phyloP scores from a whole-genome alignment of 2,113 vertebrate species.

The Sebastes fasciatus region DNA sequence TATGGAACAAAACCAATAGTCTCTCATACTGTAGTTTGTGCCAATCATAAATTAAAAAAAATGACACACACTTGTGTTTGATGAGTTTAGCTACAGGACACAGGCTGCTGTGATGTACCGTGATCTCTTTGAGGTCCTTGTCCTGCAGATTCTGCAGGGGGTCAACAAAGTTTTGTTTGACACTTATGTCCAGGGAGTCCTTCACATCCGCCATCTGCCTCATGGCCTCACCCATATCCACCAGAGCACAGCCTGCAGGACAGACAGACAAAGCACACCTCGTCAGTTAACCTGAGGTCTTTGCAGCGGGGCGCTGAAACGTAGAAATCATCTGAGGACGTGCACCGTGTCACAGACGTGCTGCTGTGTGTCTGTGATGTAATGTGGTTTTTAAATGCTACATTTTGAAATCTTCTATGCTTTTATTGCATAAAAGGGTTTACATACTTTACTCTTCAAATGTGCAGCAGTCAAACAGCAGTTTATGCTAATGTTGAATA shows the following conservation, averaged over 20 bases:
- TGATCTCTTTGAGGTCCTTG: conserved; percentile 96
- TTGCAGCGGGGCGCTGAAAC: too few relatives aligned
- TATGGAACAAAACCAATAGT: too few relatives aligned
- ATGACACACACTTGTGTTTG: too few relatives aligned
- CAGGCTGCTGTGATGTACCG: conserved; percentile 75
- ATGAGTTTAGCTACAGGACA: too few relatives aligned
- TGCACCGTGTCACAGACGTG: neutral
- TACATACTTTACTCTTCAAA: neutral
- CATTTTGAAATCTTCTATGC: neutral
- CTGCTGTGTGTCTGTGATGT: too few relatives aligned
- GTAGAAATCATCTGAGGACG: neutral
- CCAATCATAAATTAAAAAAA: too few relatives aligned
- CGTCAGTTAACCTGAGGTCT: neutral
- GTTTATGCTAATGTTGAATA: neutral
- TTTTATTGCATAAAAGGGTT: too few relatives aligned
- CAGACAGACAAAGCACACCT: neutral
- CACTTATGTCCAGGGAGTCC: conserved; percentile 93
- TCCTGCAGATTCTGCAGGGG: conserved; percentile 93
- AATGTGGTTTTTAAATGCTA: neutral
- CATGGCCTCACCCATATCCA: conserved; percentile 93
- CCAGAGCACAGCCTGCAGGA: conserved; percentile 85
- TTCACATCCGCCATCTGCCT: conserved; percentile 96
- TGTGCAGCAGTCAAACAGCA: neutral
- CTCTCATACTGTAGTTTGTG: too few relatives aligned
- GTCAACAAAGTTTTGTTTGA: conserved; percentile 96